Conservation (phyloP, 2,113 vertebrate species). For the Hydrochoerus hydrochaeris region DNA sequence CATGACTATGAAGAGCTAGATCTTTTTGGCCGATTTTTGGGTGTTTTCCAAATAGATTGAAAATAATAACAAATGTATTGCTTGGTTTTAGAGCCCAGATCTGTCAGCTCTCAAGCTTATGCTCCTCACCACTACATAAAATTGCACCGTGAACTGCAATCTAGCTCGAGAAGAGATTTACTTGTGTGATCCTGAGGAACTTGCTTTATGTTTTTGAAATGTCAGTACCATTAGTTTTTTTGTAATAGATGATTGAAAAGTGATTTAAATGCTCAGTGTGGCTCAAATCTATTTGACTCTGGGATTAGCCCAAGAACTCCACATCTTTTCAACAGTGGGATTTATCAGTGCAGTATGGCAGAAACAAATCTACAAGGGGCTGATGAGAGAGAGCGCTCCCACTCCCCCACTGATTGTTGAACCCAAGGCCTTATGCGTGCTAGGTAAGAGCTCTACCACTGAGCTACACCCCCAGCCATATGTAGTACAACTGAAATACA, state of each 20-base stretch:
- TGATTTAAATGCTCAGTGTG: neutral
- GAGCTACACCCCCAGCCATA: neutral
- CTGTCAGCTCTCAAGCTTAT: too few relatives aligned
- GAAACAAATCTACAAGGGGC: neutral
- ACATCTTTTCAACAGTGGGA: neutral
- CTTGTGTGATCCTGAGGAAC: neutral
- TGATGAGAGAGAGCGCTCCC: accelerated
- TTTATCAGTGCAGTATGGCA: neutral
- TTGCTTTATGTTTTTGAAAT: neutral
- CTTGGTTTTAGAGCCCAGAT: neutral
- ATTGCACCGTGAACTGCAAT: too few relatives aligned
- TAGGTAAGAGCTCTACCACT: neutral
- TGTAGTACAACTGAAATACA: neutral
- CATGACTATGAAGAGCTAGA: neutral
- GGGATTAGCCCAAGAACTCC: neutral
- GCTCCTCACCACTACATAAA: neutral
- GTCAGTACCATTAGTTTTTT: neutral
- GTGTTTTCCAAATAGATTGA: neutral
- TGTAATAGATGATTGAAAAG: neutral
- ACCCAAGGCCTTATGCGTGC: neutral
- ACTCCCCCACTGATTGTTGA: neutral
- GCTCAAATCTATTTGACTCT: neutral
- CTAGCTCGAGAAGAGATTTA: neutral
- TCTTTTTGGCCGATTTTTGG: neutral
- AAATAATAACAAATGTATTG: neutral